Evolutionary conservation across 2,113 vertebrate species (phyloP), one percentile per base, ranked within the genome.

Genomic region (Solea senegalensis): DNA sequence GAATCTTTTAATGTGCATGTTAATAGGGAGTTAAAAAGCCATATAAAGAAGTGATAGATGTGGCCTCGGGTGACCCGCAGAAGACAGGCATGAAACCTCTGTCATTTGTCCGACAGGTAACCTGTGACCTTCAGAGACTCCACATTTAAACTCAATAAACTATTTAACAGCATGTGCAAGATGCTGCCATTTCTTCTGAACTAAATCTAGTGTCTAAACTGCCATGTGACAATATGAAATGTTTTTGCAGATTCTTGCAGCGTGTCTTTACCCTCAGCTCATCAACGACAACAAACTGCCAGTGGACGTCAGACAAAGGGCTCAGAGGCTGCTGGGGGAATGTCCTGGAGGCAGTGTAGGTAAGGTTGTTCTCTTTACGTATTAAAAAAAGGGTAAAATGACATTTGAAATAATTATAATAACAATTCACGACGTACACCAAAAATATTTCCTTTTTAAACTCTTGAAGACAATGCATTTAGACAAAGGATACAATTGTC

Each of bases 31-130:
- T 56, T 43, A 66, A 13, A 59, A 94, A 75, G 72, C 78, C 84
- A 5, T 93, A 75, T 57, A 72, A 65, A n/a, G 68, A 89, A 7
- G 41, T 94, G 21, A 82, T 93, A 27, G 66, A 92, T 39, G 63
- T 90, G 34, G 77, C 26, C 7, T 82, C 43, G 45, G 89, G 77
- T 3, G 87, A 94, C 67, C 46, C 56, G 0, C 93, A 94, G 39
- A 71, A 0, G 0, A 10, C 8, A 8, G 92, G 92, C 7, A 7
- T 92, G 39, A 94, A 91, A 54, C 94, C 92, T 56, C 45, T 93
- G 56, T 59, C 92, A 1, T 94, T 93, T 66, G 74, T 88, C 39
- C 83, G 91, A 51, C 94, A 94, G 91, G 94, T 94, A 81, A 74
- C n/a, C 7, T 44, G 8, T 60, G 45, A 72, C 16, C 13, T 55